These are phyloP conservation scores for Zaprionus lineosus DNA, from an alignment of 2,888 invertebrate genomes.

Conservation along the genomic window DNA sequence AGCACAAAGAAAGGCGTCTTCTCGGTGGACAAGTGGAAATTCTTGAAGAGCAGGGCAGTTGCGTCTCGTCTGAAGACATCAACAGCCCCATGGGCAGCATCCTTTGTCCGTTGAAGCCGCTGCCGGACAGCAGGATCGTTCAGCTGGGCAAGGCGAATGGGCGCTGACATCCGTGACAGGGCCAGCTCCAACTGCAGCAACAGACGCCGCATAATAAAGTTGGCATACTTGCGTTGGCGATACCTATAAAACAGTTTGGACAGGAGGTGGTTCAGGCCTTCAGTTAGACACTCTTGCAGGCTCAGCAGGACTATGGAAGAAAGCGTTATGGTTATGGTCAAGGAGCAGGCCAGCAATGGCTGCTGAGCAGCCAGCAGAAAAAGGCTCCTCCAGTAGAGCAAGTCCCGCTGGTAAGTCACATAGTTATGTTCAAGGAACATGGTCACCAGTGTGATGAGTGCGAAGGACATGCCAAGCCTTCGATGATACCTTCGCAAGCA, in stretches of 20 bases:
- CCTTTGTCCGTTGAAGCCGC: slow-evolving; percentile 12
- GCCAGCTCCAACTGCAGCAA: slow-evolving; percentile 43
- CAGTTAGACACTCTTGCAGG: neutral
- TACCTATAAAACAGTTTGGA: neutral
- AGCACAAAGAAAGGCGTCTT: slow-evolving; percentile 12
- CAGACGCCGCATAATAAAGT: slow-evolving; percentile 52
- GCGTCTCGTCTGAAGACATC: slow-evolving; percentile 49
- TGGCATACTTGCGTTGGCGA: slow-evolving; percentile 7
- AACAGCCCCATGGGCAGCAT: slow-evolving; percentile 32
- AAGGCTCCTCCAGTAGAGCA: slow-evolving; percentile 14
- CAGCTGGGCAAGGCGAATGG: neutral
- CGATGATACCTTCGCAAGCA: slow-evolving; percentile 12
- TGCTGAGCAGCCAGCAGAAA: neutral
- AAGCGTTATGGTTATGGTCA: neutral
- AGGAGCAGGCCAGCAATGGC: neutral
- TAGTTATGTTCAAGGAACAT: slow-evolving; percentile 7
- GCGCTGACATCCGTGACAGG: slow-evolving; percentile 14
- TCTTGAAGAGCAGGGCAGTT: slow-evolving; percentile 6
- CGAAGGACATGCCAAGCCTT: neutral
- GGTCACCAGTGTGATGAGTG: neutral
- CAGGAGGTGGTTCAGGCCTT: neutral
- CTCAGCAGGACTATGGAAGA: neutral
- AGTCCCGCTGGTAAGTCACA: neutral
- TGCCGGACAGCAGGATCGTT: neutral
- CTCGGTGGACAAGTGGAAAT: neutral